Evolutionary conservation across 2,113 vertebrate species (phyloP).

Genomic region (Phodopus roborovskii): DNA sequence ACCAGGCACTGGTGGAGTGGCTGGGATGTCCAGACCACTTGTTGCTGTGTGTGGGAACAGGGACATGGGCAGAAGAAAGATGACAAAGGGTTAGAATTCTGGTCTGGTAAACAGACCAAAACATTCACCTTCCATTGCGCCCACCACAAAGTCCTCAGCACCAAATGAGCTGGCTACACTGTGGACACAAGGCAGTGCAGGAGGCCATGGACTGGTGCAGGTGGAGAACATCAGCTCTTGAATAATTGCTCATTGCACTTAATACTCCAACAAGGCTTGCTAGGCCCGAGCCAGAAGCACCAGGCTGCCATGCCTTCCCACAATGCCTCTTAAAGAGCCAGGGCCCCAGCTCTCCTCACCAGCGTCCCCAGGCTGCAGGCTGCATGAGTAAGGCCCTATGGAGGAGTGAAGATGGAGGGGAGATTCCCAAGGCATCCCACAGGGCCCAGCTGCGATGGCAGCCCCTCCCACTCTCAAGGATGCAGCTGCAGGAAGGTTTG

Average conservation of each 20-base stretch:
- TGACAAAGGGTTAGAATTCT: background rate
- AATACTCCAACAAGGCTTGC: background rate
- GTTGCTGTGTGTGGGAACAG: background rate
- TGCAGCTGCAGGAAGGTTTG: slow-evolving; percentile 60
- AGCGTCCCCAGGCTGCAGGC: slow-evolving; percentile 30
- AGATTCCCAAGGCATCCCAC: background rate
- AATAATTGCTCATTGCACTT: slow-evolving; percentile 76
- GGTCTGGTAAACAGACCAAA: slow-evolving; percentile 13
- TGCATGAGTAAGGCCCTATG: slow-evolving; percentile 54
- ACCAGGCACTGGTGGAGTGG: slow-evolving; percentile 56
- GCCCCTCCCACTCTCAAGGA: background rate
- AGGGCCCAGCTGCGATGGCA: slow-evolving; percentile 13
- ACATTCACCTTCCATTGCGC: background rate
- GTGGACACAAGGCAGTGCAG: slow-evolving; percentile 9
- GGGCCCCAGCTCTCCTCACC: slow-evolving; percentile 41
- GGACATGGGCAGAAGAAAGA: background rate
- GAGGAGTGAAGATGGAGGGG: slow-evolving; percentile 64
- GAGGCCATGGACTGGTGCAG: background rate
- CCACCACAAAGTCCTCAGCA: background rate
- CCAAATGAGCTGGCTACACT: background rate
- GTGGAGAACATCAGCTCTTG: slow-evolving; percentile 67
- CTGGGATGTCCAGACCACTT: slow-evolving; percentile 25
- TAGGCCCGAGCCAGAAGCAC: slow-evolving; percentile 58
- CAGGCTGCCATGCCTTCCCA: slow-evolving; percentile 46
- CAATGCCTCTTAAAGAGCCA: background rate